Base-by-base conservation (phyloP, 2,113 vertebrate species). In the Ceuthmochares aereus region DNA sequence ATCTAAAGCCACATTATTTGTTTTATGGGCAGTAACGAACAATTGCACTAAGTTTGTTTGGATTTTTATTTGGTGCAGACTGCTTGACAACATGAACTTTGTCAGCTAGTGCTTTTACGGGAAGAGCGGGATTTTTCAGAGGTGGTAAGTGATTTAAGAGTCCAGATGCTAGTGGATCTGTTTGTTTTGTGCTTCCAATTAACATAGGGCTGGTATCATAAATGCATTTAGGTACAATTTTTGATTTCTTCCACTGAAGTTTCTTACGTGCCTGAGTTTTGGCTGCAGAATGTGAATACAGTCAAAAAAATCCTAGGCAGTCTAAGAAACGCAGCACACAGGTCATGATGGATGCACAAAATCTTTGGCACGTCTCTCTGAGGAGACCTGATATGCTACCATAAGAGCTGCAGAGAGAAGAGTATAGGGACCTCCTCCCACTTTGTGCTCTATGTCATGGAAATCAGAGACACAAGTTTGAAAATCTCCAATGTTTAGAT, bases 401-500 rank as follows among this genome's bases (percentile, higher is more conserved):
- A 56, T 32, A 88, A 69, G 11, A 17, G 8, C 4, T 18, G 13
- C 25, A 58, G n/a, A 72, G 14, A 59, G 18, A 81, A n/a, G 9
- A 11, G 23, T 16, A 32, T 7, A 49, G 30, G 20, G 7, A 58
- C 11, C 10, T 30, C 0, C 1, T 87, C 6, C 6, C 7, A 49
- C 37, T 47, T 8, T 20, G 4, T 14, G 10, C 9, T 34, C 27
- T 47, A 3, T 4, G 2, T 12, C 11, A 51, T 14, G 14, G 22
- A 91, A 58, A 21, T 34, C 23, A 72, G 36, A 47, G 32, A 74
- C 2, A 1, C 37, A 60, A 5, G 34, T 58, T 32, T 67, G 82
- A 81, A 91, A 22, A 26, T 36, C 43, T 60, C 16, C 4, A 45
- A 3, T 26, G 4, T 37, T 82, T n/a, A 36, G 5, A 29, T 78